phyloP scores from a whole-genome alignment of 2,797 vertebrate genomes.

The Tachyglossus aculeatus region DNA sequence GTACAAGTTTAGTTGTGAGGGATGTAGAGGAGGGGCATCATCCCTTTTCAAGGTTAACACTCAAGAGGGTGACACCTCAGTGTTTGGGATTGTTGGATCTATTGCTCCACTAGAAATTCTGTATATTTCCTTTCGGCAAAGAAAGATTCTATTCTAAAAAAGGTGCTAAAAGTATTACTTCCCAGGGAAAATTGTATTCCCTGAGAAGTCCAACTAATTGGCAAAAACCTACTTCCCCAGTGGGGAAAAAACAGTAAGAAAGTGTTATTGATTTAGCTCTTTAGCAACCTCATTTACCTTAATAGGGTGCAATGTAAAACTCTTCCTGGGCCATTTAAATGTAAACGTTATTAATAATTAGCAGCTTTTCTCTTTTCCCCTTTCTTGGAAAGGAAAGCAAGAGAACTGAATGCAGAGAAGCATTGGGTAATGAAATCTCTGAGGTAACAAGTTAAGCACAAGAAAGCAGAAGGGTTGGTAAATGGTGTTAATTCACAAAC shows the following conservation, averaged over 20 bases:
- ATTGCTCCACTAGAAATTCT: no score
- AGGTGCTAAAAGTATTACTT: background rate
- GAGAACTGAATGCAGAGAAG: background rate
- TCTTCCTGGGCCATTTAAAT: background rate
- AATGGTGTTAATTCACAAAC: background rate
- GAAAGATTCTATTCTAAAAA: background rate
- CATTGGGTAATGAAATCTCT: background rate
- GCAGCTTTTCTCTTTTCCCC: background rate
- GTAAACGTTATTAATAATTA: background rate
- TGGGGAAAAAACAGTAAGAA: background rate
- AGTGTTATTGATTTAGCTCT: conserved; percentile 5
- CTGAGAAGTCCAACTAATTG: background rate
- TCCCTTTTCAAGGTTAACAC: no score
- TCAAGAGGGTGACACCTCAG: no score
- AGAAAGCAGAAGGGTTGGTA: background rate
- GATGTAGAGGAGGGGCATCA: no score
- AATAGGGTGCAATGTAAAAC: background rate
- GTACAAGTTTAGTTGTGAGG: no score
- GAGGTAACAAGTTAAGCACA: background rate
- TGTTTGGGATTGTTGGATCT: no score
- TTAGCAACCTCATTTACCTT: conserved; percentile 6
- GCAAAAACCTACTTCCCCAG: background rate
- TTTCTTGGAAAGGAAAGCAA: background rate
- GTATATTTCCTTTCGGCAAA: background rate
- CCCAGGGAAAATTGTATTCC: background rate